Evolutionary conservation across 2,888 invertebrate species (phyloP).

Genomic region (Nemotelus pantherinus): DNA sequence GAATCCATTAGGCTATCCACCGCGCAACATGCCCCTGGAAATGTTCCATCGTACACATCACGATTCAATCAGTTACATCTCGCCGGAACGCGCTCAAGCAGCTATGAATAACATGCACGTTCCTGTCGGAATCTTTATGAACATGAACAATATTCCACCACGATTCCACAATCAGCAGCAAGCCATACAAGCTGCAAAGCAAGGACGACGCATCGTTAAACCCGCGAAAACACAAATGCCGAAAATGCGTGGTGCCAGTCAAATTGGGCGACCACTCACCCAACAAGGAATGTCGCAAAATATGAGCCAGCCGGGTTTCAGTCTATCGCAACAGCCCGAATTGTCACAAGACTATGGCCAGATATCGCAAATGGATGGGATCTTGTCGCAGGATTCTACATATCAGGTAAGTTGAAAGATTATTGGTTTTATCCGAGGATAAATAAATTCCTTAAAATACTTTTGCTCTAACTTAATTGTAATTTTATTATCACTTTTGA

Average conservation of each 20-base stretch:
- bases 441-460: neutral
- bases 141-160: slow-evolving; percentile 82
- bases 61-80: slow-evolving; percentile 93
- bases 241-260: slow-evolving; percentile 67
- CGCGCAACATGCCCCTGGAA: slow-evolving; percentile 65
- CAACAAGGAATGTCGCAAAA: slow-evolving; percentile 81
- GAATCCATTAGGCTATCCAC: slow-evolving; percentile 51
- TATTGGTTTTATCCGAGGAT: neutral
- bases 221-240: slow-evolving; percentile 52
- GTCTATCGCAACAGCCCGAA: slow-evolving; percentile 72
- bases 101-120: slow-evolving; percentile 86
- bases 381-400: slow-evolving; percentile 91
- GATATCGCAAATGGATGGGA: slow-evolving; percentile 89
- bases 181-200: slow-evolving; percentile 67
- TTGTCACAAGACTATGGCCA: slow-evolving; percentile 64
- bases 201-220: slow-evolving; percentile 59
- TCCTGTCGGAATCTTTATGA: slow-evolving; percentile 94
- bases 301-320: slow-evolving; percentile 75
- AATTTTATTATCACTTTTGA: too few species aligned
- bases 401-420: slow-evolving; percentile 72
- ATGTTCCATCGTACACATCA: slow-evolving; percentile 75
- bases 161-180: slow-evolving; percentile 80
- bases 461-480: too few species aligned
- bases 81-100: slow-evolving; percentile 81
- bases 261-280: slow-evolving; percentile 73